These are phyloP conservation scores for Halcyon badia DNA, from an alignment of 2,797 vertebrate species.

Conservation along the genomic window DNA sequence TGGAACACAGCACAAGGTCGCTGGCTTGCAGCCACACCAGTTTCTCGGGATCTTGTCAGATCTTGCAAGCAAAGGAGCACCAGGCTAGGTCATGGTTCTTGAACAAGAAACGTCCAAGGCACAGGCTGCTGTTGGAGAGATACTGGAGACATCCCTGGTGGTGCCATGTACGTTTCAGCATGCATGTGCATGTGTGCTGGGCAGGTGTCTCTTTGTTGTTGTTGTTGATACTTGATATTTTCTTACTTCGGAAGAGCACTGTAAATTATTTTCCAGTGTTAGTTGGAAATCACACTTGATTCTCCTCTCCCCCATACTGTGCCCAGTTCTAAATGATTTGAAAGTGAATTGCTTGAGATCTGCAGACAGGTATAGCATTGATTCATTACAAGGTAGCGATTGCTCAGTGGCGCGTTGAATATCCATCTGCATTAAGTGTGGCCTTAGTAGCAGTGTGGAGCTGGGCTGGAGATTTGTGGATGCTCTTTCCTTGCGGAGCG, in stretches of 20 bases:
- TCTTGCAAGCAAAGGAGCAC: background rate
- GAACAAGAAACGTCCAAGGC: background rate
- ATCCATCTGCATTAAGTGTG: background rate
- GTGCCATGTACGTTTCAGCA: background rate
- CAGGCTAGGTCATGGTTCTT: background rate
- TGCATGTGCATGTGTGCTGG: background rate
- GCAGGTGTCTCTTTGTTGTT: background rate
- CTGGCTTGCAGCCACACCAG: background rate
- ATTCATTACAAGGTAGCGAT: background rate
- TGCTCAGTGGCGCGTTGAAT: background rate
- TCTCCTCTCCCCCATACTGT: accelerated
- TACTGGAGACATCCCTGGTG: background rate
- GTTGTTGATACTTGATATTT: background rate
- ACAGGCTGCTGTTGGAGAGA: background rate
- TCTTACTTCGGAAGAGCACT: background rate
- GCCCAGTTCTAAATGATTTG: background rate
- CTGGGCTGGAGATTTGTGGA: background rate
- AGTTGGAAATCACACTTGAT: background rate
- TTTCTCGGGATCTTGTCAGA: background rate
- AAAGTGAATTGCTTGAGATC: background rate
- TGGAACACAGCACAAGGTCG: background rate
- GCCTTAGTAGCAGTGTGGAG: background rate
- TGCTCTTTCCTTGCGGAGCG: accelerated
- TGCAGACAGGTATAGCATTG: background rate
- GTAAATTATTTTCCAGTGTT: background rate